phyloP scores from a whole-genome alignment of 30 jellyfish, hydroid and myxozoan genomes.

The Calvadosia cruxmelitensis region DNA sequence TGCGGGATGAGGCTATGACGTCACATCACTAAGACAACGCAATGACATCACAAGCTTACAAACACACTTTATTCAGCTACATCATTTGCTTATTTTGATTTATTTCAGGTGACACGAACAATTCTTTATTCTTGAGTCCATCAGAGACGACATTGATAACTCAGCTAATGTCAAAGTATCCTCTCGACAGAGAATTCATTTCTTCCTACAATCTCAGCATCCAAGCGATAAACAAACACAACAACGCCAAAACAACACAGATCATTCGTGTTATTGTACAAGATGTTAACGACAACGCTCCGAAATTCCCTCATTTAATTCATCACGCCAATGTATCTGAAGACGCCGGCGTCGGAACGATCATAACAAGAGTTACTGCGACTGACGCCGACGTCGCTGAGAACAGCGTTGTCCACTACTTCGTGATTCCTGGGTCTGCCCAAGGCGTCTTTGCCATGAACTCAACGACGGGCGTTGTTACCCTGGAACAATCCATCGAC shows the following conservation, averaged over 20 bases:
- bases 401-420: constrained; percentile 37
- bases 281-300: constrained; percentile 74
- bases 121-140: constrained; percentile 36
- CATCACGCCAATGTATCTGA: constrained; percentile 44
- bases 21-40: no score
- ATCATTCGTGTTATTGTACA: constrained; percentile 33
- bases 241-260: constrained; percentile 19
- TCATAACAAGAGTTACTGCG: constrained; percentile 40
- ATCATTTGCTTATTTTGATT: background rate
- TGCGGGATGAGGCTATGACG: no score
- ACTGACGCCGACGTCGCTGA: constrained; percentile 65
- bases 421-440: constrained; percentile 67
- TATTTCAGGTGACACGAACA: constrained; percentile 56
- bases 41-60: no score
- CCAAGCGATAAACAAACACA: constrained; percentile 42
- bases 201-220: constrained; percentile 29
- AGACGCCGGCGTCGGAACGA: constrained; percentile 47
- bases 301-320: constrained; percentile 32
- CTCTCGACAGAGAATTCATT: constrained; percentile 51
- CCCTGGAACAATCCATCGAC: constrained; percentile 39
- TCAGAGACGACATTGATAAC: constrained; percentile 21
- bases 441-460: constrained; percentile 38
- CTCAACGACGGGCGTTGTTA: constrained; percentile 44
- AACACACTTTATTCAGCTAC: no score
- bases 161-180: constrained; percentile 23